A percentile compares a stretch with the other conserved stretches of the same genome.
These are phyloP conservation scores for Dromococcyx pavoninus DNA, from an alignment of 2,797 vertebrate genomes.

Conservation along the genomic window DNA sequence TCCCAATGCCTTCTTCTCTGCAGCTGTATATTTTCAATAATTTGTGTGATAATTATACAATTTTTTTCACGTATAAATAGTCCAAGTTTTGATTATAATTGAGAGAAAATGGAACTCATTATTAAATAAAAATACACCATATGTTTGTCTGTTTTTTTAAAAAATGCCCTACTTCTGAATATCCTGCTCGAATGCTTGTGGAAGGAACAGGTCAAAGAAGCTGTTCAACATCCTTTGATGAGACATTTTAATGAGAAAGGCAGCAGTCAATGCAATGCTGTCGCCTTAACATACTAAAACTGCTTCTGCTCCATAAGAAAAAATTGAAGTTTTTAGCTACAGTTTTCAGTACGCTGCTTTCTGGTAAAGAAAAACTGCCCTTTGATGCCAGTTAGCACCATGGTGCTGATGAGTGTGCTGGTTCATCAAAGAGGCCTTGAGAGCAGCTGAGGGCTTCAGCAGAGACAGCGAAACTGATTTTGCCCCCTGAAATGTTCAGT, in stretches of 20 bases:
- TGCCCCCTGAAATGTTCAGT: not conserved
- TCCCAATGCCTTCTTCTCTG: not conserved
- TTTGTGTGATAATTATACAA: not conserved
- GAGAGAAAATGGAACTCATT: not conserved
- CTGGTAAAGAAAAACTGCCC: not conserved
- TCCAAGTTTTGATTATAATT: not conserved
- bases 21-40: not conserved
- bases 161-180: not conserved
- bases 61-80: not conserved
- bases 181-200: not conserved
- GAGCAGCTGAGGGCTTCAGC: not conserved
- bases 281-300: not conserved
- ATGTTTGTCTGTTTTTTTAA: not conserved
- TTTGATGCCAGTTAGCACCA: not conserved
- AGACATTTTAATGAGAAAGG: not conserved
- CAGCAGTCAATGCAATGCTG: not conserved
- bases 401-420: not conserved
- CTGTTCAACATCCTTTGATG: not conserved
- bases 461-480: not conserved
- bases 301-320: not conserved
- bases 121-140: not conserved
- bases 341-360: not conserved
- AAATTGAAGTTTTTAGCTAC: not conserved
- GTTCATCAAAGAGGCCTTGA: not conserved
- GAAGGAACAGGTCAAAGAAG: not conserved